These are phyloP conservation scores for Hylaeus anthracinus DNA, from an alignment of 1,140 invertebrate species.

Conservation along the genomic window DNA sequence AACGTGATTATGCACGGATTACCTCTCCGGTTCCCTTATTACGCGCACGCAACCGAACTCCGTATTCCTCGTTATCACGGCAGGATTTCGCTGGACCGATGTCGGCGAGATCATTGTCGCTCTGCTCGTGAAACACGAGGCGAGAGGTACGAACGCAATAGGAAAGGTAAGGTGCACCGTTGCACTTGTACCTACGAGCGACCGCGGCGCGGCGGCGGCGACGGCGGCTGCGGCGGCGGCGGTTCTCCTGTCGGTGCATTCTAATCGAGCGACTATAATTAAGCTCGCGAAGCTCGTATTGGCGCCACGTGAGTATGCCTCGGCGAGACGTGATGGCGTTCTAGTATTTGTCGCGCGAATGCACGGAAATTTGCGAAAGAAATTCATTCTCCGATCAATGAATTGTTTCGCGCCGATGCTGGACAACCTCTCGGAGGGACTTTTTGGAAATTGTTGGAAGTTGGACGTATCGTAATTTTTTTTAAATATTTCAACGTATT, in stretches of 20 bases:
- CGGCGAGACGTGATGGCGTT: slow-evolving; percentile 33
- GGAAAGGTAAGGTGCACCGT: slow-evolving; percentile 46
- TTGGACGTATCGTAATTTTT: no score
- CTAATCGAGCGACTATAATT: slow-evolving; percentile 49
- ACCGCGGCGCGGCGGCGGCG: background rate
- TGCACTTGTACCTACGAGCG: slow-evolving; percentile 51
- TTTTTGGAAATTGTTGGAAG: no score
- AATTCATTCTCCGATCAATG: no score
- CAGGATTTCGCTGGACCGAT: no score
- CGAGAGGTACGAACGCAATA: slow-evolving; percentile 29
- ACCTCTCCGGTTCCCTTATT: no score
- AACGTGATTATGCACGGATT: no score
- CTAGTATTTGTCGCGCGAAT: slow-evolving; percentile 7
- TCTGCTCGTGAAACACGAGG: background rate
- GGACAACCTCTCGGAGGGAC: no score
- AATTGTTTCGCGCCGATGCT: no score
- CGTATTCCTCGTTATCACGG: no score
- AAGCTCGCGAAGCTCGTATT: slow-evolving; percentile 50
- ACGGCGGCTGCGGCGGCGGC: background rate
- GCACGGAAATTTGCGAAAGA: slow-evolving; percentile 7
- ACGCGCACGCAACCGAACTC: no score
- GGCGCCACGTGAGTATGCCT: slow-evolving; percentile 39
- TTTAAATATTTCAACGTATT: no score
- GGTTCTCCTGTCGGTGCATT: slow-evolving; percentile 30
- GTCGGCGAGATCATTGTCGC: background rate